Evolutionary conservation across 2,113 vertebrate genomes (phyloP).

Genomic region (Pseudois nayaur): DNA sequence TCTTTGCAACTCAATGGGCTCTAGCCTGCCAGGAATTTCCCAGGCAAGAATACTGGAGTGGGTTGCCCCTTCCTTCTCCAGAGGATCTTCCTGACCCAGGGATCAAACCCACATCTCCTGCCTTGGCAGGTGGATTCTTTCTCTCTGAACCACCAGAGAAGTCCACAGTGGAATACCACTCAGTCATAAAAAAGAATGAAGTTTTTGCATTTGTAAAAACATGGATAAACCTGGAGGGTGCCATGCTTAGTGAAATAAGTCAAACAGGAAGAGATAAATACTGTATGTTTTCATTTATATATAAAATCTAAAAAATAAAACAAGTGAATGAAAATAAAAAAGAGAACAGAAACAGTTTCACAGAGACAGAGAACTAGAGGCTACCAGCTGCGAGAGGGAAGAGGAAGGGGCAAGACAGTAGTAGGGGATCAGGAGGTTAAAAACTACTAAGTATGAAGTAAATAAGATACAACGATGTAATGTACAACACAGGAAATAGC

Average conservation of each 20-base stretch:
- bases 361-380: background rate
- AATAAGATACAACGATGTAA: background rate
- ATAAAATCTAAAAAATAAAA: background rate
- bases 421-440: background rate
- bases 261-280: background rate
- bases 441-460: background rate
- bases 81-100: background rate
- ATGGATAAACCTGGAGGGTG: background rate
- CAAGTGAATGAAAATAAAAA: background rate
- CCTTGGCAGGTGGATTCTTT: background rate
- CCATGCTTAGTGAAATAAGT: background rate
- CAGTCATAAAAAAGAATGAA: background rate
- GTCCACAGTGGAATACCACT: background rate
- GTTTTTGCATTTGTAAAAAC: background rate
- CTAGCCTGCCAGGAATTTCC: background rate
- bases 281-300: background rate
- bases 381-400: background rate
- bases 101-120: background rate
- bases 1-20: background rate
- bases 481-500: background rate
- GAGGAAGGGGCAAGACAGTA: background rate
- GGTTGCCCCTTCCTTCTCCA: background rate
- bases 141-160: background rate
- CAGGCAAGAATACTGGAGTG: background rate
- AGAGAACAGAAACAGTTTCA: background rate